phyloP scores from a whole-genome alignment of 2,797 vertebrate genomes.

The Neosilurus mollespiculum region DNA sequence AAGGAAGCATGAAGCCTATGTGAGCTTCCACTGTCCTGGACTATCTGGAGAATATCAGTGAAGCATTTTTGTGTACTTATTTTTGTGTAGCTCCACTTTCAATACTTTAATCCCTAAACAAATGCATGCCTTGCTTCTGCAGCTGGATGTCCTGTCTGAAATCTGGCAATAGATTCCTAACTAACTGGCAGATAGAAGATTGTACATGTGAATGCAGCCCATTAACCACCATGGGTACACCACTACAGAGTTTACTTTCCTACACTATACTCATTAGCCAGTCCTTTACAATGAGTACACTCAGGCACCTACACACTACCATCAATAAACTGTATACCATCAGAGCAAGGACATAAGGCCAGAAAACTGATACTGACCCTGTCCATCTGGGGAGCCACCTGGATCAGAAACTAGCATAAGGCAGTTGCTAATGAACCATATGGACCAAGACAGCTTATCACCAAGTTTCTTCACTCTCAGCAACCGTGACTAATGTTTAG shows the following conservation, averaged over 20 bases:
- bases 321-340: not conserved
- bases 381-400: not conserved
- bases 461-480: not conserved
- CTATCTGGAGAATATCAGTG: not conserved
- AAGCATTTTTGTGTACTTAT: not conserved
- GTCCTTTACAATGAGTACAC: not conserved
- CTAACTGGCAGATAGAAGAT: not conserved
- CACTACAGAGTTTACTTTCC: not conserved
- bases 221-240: not conserved
- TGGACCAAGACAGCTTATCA: not conserved
- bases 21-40: constrained; percentile 9
- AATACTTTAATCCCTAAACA: not conserved
- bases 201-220: not conserved
- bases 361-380: not conserved
- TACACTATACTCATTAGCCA: not conserved
- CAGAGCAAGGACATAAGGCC: not conserved
- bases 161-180: not conserved
- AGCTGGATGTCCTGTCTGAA: not conserved
- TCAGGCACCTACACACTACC: not conserved
- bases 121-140: not conserved
- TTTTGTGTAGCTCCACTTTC: not conserved
- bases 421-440: not conserved
- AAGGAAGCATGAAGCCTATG: not conserved
- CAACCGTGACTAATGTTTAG: not conserved
- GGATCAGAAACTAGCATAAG: not conserved